These are phyloP conservation scores for Mesoligia furuncula DNA, from an alignment of 2,888 invertebrate genomes.

Conservation along the genomic window DNA sequence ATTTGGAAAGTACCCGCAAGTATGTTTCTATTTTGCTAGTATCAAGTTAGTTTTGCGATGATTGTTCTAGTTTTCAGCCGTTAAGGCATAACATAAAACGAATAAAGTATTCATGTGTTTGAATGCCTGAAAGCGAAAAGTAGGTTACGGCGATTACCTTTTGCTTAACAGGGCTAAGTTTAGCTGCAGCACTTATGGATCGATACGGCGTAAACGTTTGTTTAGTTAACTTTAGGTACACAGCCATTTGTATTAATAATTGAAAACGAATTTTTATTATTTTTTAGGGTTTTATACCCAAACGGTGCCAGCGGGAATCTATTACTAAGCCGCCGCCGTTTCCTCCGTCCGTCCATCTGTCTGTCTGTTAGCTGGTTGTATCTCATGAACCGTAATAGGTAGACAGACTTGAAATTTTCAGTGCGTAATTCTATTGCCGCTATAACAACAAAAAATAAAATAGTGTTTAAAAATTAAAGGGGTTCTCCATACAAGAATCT, in stretches of 20 bases:
- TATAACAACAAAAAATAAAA: too few relatives aligned
- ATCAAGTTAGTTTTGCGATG: not conserved
- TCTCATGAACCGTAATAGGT: too few relatives aligned
- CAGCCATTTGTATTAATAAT: not conserved
- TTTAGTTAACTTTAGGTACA: too few relatives aligned
- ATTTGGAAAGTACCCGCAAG: not conserved
- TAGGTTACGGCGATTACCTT: slow-evolving; percentile 3
- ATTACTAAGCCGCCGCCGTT: too few relatives aligned
- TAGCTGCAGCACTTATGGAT: slow-evolving; percentile 4
- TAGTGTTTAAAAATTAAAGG: too few relatives aligned
- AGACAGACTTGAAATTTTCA: too few relatives aligned
- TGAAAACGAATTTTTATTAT: not conserved
- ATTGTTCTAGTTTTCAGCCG: not conserved
- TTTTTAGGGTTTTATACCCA: not conserved
- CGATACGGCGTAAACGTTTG: not conserved
- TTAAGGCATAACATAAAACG: not conserved
- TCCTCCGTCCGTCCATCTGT: too few relatives aligned
- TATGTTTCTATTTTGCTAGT: not conserved
- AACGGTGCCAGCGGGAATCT: too few relatives aligned
- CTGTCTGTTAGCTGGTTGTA: too few relatives aligned
- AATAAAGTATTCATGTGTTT: slow-evolving; percentile 7
- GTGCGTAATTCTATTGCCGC: too few relatives aligned
- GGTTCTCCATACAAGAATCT: too few relatives aligned
- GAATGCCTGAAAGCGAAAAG: not conserved
- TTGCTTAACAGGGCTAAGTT: not conserved